These are phyloP conservation scores for Acanthornis magna DNA, from an alignment of 2,797 vertebrate species.

Conservation along the genomic window DNA sequence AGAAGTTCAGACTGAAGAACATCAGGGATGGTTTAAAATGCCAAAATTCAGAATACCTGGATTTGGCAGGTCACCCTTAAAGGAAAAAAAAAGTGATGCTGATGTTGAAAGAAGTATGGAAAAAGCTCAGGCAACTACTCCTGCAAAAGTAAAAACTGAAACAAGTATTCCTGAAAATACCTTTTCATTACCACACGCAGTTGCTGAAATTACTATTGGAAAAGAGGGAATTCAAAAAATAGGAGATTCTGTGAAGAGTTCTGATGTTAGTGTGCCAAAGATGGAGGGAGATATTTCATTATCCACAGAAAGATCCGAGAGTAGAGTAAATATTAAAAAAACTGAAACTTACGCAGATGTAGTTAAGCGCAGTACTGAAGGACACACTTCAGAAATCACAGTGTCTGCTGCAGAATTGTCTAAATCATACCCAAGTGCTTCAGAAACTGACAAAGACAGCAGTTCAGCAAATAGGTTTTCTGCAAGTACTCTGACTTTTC, in stretches of 20 bases:
- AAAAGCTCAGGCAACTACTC: background rate
- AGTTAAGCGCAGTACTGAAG: background rate
- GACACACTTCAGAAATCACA: background rate
- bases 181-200: background rate
- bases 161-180: background rate
- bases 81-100: constrained; percentile 37
- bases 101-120: background rate
- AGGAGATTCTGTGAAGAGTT: background rate
- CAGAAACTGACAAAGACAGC: constrained; percentile 3
- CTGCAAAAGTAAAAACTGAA: constrained; percentile 32
- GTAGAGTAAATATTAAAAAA: background rate
- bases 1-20: background rate
- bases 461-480: background rate
- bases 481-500: background rate
- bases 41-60: constrained; percentile 64
- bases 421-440: background rate
- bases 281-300: background rate
- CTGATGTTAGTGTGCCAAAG: background rate
- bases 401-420: background rate
- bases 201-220: background rate
- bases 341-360: background rate
- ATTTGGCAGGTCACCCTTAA: constrained; percentile 49
- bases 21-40: constrained; percentile 65
- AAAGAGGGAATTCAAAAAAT: constrained; percentile 14
- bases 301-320: background rate